Evolutionary conservation across 2,113 vertebrate species (phyloP).

Genomic region (Chaenocephalus aceratus): DNA sequence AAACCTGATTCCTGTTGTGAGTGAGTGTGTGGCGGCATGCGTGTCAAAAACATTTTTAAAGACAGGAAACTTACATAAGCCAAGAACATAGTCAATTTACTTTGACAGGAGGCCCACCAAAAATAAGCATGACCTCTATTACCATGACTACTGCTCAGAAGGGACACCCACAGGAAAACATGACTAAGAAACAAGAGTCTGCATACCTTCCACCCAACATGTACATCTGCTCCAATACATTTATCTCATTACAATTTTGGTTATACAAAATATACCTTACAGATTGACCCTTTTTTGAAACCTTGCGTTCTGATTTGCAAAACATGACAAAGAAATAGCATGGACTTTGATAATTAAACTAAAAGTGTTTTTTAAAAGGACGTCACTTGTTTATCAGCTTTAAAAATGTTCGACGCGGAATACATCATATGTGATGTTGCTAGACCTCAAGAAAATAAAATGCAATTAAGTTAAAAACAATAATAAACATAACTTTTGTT

Average conservation of each 20-base stretch:
- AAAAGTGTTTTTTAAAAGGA: neutral
- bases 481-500: neutral
- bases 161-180: slow-evolving; percentile 21
- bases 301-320: neutral
- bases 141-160: slow-evolving; percentile 21
- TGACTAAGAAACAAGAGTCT: slow-evolving; percentile 1
- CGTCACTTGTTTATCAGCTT: neutral
- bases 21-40: neutral
- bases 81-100: slow-evolving; percentile 12
- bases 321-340: neutral
- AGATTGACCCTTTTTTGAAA: neutral
- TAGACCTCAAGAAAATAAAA: neutral
- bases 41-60: slow-evolving; percentile 10
- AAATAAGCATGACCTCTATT: slow-evolving; percentile 25
- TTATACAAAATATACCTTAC: neutral
- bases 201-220: neutral
- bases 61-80: slow-evolving; percentile 28
- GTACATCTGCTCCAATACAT: neutral
- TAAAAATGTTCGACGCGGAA: neutral
- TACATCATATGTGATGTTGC: neutral
- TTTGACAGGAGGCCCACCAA: slow-evolving; percentile 44
- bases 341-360: neutral
- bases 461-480: no score
- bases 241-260: neutral
- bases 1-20: neutral